A percentile compares a stretch with the other conserved stretches of the same genome.
phyloP scores from a whole-genome alignment of 2,888 invertebrate species.

The Heliothis peltigera region DNA sequence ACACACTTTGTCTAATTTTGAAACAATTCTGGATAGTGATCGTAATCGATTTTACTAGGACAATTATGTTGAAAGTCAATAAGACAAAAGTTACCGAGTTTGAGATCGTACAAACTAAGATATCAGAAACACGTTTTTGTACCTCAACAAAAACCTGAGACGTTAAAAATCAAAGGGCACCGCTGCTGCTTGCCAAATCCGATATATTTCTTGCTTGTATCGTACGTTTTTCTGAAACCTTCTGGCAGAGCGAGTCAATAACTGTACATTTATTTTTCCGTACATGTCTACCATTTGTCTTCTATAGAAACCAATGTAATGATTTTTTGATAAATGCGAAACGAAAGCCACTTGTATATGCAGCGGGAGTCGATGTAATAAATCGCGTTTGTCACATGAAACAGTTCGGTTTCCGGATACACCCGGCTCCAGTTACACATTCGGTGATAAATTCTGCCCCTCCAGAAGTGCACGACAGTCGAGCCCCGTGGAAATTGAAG shows the following conservation, averaged over 20 bases:
- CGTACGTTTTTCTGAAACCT: slow-evolving; percentile 45
- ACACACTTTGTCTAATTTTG: slow-evolving; percentile 56
- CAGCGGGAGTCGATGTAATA: slow-evolving; percentile 66
- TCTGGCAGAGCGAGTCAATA: slow-evolving; percentile 49
- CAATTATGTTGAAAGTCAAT: slow-evolving; percentile 10
- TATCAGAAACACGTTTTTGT: slow-evolving; percentile 25
- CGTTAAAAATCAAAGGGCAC: slow-evolving; percentile 47
- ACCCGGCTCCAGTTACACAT: slow-evolving; percentile 66
- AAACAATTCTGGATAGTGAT: slow-evolving; percentile 30
- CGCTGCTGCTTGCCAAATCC: slow-evolving; percentile 38
- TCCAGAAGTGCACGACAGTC: slow-evolving; percentile 52
- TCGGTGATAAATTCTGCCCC: slow-evolving; percentile 72
- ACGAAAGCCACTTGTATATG: slow-evolving; percentile 66
- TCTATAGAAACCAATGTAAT: slow-evolving; percentile 62
- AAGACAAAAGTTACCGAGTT: slow-evolving; percentile 19
- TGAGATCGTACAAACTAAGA: slow-evolving; percentile 14
- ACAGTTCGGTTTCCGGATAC: slow-evolving; percentile 65
- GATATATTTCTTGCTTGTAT: slow-evolving; percentile 35
- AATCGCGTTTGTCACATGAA: slow-evolving; percentile 74
- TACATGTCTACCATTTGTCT: slow-evolving; percentile 50
- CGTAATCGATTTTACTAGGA: slow-evolving; percentile 16
- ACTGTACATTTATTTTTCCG: slow-evolving; percentile 51
- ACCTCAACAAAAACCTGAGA: slow-evolving; percentile 35
- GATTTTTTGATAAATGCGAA: slow-evolving; percentile 70
- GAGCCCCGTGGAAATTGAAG: slow-evolving; percentile 48